A percentile compares a stretch with the other conserved stretches of the same genome.
Conservation (phyloP, 2,113 vertebrate species). For the Danio rerio region GRCz12tu NC_133188.1:5858001-5858500, state of each 20-base stretch:
- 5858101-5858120: slow-evolving; percentile 41
- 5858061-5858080: slow-evolving; percentile 1
- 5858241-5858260: background rate
- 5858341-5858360: slow-evolving; percentile 13
- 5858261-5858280: slow-evolving; percentile 12
- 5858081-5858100: slow-evolving; percentile 19
- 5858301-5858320: slow-evolving; percentile 39
- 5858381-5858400: slow-evolving; percentile 45
- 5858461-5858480: slow-evolving; percentile 74
- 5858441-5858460: slow-evolving; percentile 72
- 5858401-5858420: slow-evolving; percentile 69
- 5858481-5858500: slow-evolving; percentile 77
- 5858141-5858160: slow-evolving; percentile 48
- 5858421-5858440: slow-evolving; percentile 72
- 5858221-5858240: background rate
- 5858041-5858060: background rate
- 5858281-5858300: slow-evolving; percentile 19
- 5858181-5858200: slow-evolving; percentile 53
- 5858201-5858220: slow-evolving; percentile 21
- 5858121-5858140: slow-evolving; percentile 37
- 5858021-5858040: background rate
- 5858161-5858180: slow-evolving; percentile 46
- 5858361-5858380: slow-evolving; percentile 50
- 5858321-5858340: slow-evolving; percentile 26
- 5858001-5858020: too few species aligned